These are phyloP conservation scores for Callithrix jacchus DNA, from an alignment of 2,113 vertebrate genomes.

Conservation along the genomic window DNA sequence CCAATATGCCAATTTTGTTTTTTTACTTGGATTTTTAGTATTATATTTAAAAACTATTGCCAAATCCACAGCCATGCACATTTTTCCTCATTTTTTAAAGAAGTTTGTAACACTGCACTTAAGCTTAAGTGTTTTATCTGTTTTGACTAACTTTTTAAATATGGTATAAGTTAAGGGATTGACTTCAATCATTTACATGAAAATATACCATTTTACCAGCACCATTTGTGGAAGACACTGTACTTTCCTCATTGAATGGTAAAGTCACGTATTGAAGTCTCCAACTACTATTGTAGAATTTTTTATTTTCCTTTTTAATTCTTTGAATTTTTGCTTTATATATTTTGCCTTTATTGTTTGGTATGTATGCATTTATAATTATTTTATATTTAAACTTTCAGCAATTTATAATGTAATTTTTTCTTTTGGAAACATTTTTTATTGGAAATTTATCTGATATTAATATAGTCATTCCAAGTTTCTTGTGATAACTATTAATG, in stretches of 20 bases:
- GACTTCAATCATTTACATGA: not conserved
- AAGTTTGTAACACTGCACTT: not conserved
- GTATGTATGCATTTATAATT: not conserved
- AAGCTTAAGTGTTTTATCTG: not conserved
- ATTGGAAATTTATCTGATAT: not conserved
- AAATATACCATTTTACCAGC: not conserved
- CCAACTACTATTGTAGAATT: not conserved
- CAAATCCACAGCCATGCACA: not conserved
- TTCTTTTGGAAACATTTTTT: not conserved
- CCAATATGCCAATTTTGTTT: not conserved
- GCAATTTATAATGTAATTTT: not conserved
- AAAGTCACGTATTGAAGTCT: not conserved
- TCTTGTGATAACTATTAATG: not conserved
- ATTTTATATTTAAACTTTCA: not conserved
- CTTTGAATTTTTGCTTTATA: not conserved
- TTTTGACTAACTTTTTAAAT: not conserved
- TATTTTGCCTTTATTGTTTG: not conserved
- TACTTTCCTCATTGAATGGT: not conserved
- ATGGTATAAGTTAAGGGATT: not conserved
- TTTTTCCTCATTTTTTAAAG: not conserved
- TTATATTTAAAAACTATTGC: not conserved
- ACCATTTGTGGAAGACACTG: not conserved
- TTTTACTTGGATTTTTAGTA: not conserved
- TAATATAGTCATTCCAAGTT: not conserved
- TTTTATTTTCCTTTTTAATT: not conserved